Evolutionary conservation across 2,888 invertebrate genomes (phyloP), one percentile per base, ranked within the genome.

Genomic region (Oegoconia quadripuncta): DNA sequence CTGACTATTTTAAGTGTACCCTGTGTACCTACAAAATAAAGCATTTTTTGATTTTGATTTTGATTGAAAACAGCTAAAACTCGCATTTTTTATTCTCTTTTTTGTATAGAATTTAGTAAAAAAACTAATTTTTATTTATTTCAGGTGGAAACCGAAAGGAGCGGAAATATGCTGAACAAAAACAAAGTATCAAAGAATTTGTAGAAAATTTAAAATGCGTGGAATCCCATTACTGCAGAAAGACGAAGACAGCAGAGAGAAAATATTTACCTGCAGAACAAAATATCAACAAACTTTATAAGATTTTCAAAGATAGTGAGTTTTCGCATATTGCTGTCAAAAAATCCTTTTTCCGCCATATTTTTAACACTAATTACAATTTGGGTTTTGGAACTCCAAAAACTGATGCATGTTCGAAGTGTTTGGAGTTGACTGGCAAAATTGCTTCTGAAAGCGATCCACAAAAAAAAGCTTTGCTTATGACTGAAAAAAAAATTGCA

Each of bases 221-320:
- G 13, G 52, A 49, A 20, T 42, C 52, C 4, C 48, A 52, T 26
- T 52, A 50, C 29, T 50, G 48, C 27, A 25, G 52, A 7, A n/a
- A n/a, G n/a, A 45, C 45, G 13, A 27, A 43, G 4, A 44, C 46
- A 9, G 37, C 43, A 16, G 37, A 37, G 38, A 27, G 48, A 44
- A 53, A 47, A 47, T 53, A 53, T 37, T 35, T 50, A 13, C 29
- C 47, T 17, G n/a, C 40, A 8, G 39, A 41, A 8, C 15, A 41
- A 1, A 44, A 39, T n/a, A 41, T 45, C 20, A 34, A 31, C 3
- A 39, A 45, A 37, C 32, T 44, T 37, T 44, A 39, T 33, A 8
- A 25, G 2, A 27, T 44, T 31, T 40, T 38, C 13, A 36, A 37
- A n/a, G n/a, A n/a, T n/a, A 9, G 29, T 6, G 16, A 35, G 13